Evolutionary conservation across 1,140 invertebrate genomes (phyloP), one percentile per base, ranked within the genome.

Genomic region (Pomacea maculata): DNA sequence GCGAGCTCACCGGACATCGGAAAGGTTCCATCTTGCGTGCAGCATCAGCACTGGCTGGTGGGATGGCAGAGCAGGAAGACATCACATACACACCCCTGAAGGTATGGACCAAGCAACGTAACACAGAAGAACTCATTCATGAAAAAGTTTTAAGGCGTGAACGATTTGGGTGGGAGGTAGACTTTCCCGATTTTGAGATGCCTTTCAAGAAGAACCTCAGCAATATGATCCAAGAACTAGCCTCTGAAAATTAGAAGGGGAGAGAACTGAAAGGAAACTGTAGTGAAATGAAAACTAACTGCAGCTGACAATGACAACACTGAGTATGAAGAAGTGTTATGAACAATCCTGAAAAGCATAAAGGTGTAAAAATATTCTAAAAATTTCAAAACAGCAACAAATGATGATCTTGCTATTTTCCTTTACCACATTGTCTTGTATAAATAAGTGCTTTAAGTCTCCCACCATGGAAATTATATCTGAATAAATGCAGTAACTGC

Each of bases 181-280:
- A 92, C 84, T 92, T 92, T 86, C 84, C 86, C 54, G 91, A 92
- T 82, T 92, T 91, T 85, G 81, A 91, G 78, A 91, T 91, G 89
- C 91, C 91, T 61, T 92, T 92, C 82, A 84, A 89, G 29, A 89
- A 89, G 83, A 92, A 92, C 84, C 78, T 91, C 14, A 79, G 82
- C 45, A 83, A 85, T 72, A 85, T 85, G 78, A 63, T 85, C n/a
- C 80, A 85, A 81, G 75, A 79, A 55, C 80, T 88, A 79, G 87
- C 81, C 45, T 80, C 81, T 12, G 87, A 89, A 64, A 87, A 89
- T 64, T 85, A 86, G 76, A 86, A 71, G 84, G 11, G 57, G 57
- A 80, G 19, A 76, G 11, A 76, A 25, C 21, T 15, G 29, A 11
- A 34, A 21, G n/a, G 17, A 11, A 61, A 61, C 74, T 55, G 57